Percentiles rank a stretch among this genome's conserved stretches.
These are phyloP conservation scores for Dendroctonus valens DNA, from an alignment of 1,140 invertebrate species.

Conservation along the genomic window DNA sequence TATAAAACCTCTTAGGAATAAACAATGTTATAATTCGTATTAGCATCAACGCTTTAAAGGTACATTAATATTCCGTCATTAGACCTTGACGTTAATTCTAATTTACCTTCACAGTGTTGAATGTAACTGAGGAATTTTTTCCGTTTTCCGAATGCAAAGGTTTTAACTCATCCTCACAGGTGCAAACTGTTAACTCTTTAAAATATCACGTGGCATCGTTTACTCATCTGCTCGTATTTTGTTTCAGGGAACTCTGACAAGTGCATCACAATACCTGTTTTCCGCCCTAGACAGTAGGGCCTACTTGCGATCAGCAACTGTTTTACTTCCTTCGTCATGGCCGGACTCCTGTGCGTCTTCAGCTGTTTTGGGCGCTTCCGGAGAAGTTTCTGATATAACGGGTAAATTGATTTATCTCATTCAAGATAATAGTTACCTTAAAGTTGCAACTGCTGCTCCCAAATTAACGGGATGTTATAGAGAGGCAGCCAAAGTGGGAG, in stretches of 20 bases:
- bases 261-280: conserved; percentile 55
- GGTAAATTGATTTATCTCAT: conserved; percentile 9
- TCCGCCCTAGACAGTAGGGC: conserved; percentile 57
- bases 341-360: conserved; percentile 52
- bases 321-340: conserved; percentile 58
- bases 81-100: no score
- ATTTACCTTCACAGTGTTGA: no score
- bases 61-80: no score
- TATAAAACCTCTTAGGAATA: no score
- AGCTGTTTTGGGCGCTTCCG: conserved; percentile 47
- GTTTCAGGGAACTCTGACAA: conserved; percentile 54
- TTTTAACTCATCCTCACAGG: not conserved
- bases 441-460: no score
- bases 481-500: no score
- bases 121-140: no score
- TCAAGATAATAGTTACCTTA: no score
- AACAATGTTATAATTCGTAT: no score
- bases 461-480: no score
- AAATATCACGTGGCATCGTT: conserved; percentile 22
- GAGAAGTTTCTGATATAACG: conserved; percentile 55
- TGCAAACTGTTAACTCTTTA: conserved; percentile 8
- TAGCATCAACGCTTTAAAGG: no score
- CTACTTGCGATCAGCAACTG: conserved; percentile 54
- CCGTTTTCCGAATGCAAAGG: no score
- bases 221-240: conserved; percentile 28